Base-by-base conservation (phyloP, 35 echinoderm and acorn worm genomes). In the Anneissia japonica region DNA sequence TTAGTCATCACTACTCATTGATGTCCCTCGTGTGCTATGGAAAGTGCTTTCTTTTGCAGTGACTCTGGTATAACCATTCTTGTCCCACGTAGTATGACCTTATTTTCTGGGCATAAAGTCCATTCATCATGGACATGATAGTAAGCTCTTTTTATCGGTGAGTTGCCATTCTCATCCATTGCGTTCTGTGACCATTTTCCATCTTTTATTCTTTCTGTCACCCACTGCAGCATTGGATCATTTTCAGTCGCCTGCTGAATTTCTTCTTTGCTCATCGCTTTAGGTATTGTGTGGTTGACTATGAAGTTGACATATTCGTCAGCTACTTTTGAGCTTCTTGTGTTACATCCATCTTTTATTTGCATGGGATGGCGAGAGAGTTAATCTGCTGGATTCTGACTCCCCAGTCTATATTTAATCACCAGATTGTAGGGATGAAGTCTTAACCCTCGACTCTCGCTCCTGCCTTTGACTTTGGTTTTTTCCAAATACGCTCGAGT, bases 21-120 rank as follows among this genome's bases (percentile, higher is more conserved):
- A 56, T 97, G 90, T n/a, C 87, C 94, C 29, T 87, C 72, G 28
- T 92, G 94, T 32, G 94, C 87, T 37, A 97, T 75, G 91, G 77
- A 30, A 88, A 40, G 4, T 86, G 32, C 3, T 86, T 40, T 74
- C 35, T 30, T 55, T 37, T 77, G 46, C 32, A 95, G 55, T 17
- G 64, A 12, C 46, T 77, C 34, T 35, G 93, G 93, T 46, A 91
- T 89, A 39, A 95, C 76, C 35, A 95, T 88, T n/a, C 93, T 86
- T 82, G 88, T 33, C 39, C 76, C 93, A 39, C 89, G 74, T 19
- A 95, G 28, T 40, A 91, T 56, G 32, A 88, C 13, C 17, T 79
- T 73, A 28, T 84, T 28, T 46, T 45, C 31, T 46, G 46, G 46
- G 46, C 76, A 73, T 26, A 93, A 64, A 32, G 82, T 93, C 16